These are phyloP conservation scores for Ennomos quercinarius DNA, from an alignment of 2,888 invertebrate genomes.

Conservation along the genomic window DNA sequence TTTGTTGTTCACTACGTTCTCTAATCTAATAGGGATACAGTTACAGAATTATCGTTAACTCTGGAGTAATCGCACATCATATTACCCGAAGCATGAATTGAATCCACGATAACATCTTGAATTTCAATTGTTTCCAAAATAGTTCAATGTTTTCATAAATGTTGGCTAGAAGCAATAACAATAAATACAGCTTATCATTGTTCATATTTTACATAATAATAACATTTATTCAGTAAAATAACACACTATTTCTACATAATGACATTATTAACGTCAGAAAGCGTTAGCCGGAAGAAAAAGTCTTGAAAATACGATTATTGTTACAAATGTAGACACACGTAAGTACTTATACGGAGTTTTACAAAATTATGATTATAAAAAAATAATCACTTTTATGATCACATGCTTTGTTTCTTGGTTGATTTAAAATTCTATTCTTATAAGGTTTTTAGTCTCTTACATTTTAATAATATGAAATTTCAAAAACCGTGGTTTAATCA, in stretches of 20 bases:
- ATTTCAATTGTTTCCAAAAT: conserved; percentile 19
- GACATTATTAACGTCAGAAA: conserved; percentile 44
- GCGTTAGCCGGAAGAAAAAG: conserved; percentile 11
- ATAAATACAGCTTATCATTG: conserved; percentile 28
- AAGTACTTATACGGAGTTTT: conserved; percentile 15
- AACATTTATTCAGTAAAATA: conserved; percentile 20
- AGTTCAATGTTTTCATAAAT: conserved; percentile 13
- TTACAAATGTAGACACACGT: conserved; percentile 8
- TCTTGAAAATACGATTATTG: conserved; percentile 28
- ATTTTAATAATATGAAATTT: not conserved
- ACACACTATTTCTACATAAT: conserved; percentile 39
- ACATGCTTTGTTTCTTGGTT: too few species aligned
- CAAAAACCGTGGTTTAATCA: too few species aligned
- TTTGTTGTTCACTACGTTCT: conserved; percentile 21
- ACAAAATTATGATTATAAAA: conserved; percentile 4
- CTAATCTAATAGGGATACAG: conserved; percentile 2
- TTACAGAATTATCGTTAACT: conserved; percentile 5
- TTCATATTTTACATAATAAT: conserved; percentile 22
- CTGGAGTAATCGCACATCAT: not conserved
- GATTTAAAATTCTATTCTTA: too few species aligned
- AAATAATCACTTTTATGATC: too few species aligned
- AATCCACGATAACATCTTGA: conserved; percentile 24
- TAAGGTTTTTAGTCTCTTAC: conserved; percentile 6
- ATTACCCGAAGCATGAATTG: conserved; percentile 9
- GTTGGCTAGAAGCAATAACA: conserved; percentile 23